Evolutionary conservation across 2,797 vertebrate species (phyloP), one percentile per base, ranked within the genome.

Genomic region (Sebastes taczanowskii): DNA sequence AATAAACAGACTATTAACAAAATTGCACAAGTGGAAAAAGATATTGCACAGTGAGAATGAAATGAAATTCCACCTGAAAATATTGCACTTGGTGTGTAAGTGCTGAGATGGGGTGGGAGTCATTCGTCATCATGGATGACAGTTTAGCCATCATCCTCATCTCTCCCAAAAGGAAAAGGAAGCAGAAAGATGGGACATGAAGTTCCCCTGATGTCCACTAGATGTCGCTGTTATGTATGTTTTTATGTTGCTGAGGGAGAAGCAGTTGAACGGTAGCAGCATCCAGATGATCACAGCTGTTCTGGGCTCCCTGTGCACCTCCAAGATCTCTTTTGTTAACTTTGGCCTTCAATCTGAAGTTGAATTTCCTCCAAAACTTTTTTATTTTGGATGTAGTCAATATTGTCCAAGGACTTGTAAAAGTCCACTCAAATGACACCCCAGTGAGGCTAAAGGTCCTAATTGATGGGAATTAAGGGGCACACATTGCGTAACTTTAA

Each of bases 181-280:
- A 42, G 38, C 38, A 16, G 55, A 58, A 59, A 42, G 13, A 14
- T 2, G 7, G 4, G 11, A 69, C 4, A 5, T 70, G 66, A 35
- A 3, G n/a, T 74, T 75, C 2, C n/a, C 13, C 4, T 0, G 0
- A 0, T 3, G 1, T 2, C 83, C 92, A 23, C 89, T 74, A 87
- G 92, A 91, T 94, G 93, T 86, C 89, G 8, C 80, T 82, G 77
- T 86, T 74, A 85, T 11, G 65, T 67, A 8, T 82, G 68, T 82
- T 92, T 92, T 89, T 56, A 13, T 18, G 53, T 7, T 4, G 5
- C 35, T 5, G 29, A 38, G 2, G 34, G 52, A 67, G 49, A 7
- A 20, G 42, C 42, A 46, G 7, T 34, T 56, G 74, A 70, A 84
- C 80, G 4, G 83, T 68, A 85, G 85, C 87, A 75, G 69, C 66